These are phyloP conservation scores for Mystacornis crossleyi DNA, from an alignment of 2,113 vertebrate species.

Conservation along the genomic window DNA sequence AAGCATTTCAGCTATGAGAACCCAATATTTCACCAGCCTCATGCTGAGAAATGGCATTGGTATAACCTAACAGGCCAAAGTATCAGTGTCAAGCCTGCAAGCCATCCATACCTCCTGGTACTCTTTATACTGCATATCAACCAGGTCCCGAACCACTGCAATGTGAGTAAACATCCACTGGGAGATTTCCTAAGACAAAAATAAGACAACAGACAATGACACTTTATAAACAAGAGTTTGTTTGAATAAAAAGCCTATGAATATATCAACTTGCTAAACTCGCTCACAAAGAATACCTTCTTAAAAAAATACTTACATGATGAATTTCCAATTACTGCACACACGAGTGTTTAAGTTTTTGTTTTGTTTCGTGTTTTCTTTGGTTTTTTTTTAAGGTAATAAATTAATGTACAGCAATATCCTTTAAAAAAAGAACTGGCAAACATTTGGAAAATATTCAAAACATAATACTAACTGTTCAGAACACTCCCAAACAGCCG, in stretches of 20 bases:
- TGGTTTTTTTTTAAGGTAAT: not conserved
- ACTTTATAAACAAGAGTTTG: not conserved
- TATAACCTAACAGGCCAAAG: not conserved
- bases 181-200: constrained; percentile 88
- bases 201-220: not conserved
- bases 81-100: not conserved
- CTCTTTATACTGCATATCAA: constrained; percentile 96
- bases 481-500: not conserved
- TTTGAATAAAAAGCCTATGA: not conserved
- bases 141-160: constrained; percentile 94
- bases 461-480: not conserved
- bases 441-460: not conserved
- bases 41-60: not conserved
- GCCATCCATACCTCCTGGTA: constrained; percentile 89
- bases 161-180: constrained; percentile 99
- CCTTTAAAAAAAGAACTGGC: not conserved
- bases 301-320: not conserved
- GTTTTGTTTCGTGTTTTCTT: not conserved
- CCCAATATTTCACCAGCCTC: not conserved
- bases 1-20: not conserved
- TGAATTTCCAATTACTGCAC: not conserved
- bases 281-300: not conserved
- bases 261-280: not conserved
- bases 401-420: not conserved
- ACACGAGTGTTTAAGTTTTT: not conserved